A percentile compares a stretch with the other conserved stretches of the same genome.
These are phyloP conservation scores for Colossoma macropomum DNA, from an alignment of 2,113 vertebrate genomes.

Conservation along the genomic window DNA sequence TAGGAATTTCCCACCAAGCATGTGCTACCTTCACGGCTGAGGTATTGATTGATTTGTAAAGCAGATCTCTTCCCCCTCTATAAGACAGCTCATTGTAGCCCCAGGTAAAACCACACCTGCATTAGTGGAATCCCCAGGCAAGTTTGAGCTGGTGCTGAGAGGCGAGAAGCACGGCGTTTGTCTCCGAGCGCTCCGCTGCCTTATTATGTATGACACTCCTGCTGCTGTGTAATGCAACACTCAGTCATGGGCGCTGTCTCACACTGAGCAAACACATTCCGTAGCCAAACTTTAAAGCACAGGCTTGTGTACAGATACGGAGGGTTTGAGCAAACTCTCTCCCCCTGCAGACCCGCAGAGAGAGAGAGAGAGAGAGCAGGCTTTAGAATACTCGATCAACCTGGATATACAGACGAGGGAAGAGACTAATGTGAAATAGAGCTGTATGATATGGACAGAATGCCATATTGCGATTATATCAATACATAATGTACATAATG, in stretches of 20 bases:
- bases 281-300: conserved; percentile 15
- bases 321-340: neutral
- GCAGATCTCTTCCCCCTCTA: neutral
- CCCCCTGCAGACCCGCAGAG: neutral
- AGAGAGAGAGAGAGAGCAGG: neutral
- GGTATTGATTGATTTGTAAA: conserved; percentile 41
- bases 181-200: conserved; percentile 28
- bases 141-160: conserved; percentile 8
- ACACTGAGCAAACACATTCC: conserved; percentile 49
- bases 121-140: conserved; percentile 48
- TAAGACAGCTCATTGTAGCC: neutral
- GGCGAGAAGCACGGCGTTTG: neutral
- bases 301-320: conserved; percentile 30
- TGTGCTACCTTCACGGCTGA: conserved; percentile 17
- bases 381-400: conserved; percentile 10
- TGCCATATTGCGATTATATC: neutral
- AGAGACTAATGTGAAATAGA: neutral
- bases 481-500: neutral
- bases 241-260: conserved; percentile 42
- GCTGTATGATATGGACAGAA: neutral
- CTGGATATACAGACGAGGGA: neutral
- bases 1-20: neutral
- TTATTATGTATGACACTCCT: conserved; percentile 52
- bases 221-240: conserved; percentile 49
- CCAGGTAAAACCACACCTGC: conserved; percentile 46